Evolutionary conservation across 2,888 invertebrate species (phyloP).

Genomic region (Yponomeuta sedellus): DNA sequence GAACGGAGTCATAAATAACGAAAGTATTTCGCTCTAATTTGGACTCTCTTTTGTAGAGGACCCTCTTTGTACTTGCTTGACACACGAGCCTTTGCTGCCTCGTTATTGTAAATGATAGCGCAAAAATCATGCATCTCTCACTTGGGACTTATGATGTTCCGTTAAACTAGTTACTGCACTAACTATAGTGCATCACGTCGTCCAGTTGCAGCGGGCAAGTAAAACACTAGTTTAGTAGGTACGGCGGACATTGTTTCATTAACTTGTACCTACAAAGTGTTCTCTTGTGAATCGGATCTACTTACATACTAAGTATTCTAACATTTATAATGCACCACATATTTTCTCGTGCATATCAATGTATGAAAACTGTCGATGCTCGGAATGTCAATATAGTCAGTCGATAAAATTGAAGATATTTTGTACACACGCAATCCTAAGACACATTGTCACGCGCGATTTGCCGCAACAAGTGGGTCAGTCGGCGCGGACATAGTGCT

Average conservation of each 20-base stretch:
- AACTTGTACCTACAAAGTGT: too few relatives aligned
- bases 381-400: not conserved
- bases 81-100: not conserved
- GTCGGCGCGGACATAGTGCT: slow-evolving; percentile 34
- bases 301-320: too few relatives aligned
- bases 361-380: not conserved
- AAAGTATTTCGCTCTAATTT: not conserved
- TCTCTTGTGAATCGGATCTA: too few relatives aligned
- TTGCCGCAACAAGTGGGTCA: slow-evolving; percentile 55
- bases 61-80: not conserved
- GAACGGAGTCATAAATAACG: not conserved
- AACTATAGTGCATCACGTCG: not conserved
- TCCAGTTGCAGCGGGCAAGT: not conserved
- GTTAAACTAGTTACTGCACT: not conserved
- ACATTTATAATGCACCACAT: not conserved
- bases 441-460: slow-evolving; percentile 57
- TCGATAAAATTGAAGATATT: not conserved
- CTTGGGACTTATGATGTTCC: not conserved
- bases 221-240: not conserved
- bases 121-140: slow-evolving; percentile 37
- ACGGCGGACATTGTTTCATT: too few relatives aligned
- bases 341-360: not conserved
- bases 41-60: not conserved
- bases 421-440: slow-evolving; percentile 37
- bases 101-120: slow-evolving; percentile 47